A percentile compares a stretch with the other conserved stretches of the same genome.
phyloP scores from a whole-genome alignment of 2,113 vertebrate genomes.

The Ictalurus punctatus region DNA sequence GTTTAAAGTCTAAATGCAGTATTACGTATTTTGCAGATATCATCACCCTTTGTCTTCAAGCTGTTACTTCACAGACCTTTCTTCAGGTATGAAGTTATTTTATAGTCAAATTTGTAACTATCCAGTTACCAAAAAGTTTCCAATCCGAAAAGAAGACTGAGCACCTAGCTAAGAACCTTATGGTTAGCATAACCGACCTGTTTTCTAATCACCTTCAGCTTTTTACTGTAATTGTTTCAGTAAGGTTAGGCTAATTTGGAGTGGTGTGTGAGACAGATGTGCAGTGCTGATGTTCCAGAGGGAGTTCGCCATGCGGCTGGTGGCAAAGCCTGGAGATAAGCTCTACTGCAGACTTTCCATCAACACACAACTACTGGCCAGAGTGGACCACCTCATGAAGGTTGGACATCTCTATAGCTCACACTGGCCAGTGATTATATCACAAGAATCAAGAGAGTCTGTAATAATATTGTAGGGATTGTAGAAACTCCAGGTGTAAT shows the following conservation, averaged over 20 bases:
- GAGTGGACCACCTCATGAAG: conserved; percentile 98
- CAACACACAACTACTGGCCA: conserved; percentile 93
- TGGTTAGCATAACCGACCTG: background rate
- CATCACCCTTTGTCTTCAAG: conserved; percentile 98
- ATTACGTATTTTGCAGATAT: conserved; percentile 79
- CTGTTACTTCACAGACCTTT: conserved; percentile 92
- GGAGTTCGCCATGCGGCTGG: conserved; percentile 94
- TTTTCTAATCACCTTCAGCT: background rate
- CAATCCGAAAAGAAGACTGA: background rate
- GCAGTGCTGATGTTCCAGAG: conserved; percentile 98
- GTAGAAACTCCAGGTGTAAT: background rate
- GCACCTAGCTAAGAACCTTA: background rate
- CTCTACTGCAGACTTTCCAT: conserved; percentile 94
- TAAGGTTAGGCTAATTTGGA: background rate
- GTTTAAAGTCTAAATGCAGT: background rate
- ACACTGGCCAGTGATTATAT: background rate
- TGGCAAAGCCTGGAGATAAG: conserved; percentile 91
- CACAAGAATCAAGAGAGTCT: background rate
- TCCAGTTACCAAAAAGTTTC: background rate
- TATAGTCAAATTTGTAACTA: background rate
- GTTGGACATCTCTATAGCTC: conserved; percentile 59
- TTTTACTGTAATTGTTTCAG: background rate
- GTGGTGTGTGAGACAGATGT: conserved; percentile 75
- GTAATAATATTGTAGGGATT: background rate
- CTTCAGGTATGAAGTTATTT: conserved; percentile 81